phyloP scores from a whole-genome alignment of 2,797 vertebrate species.

The Ceyx erithaca region DNA sequence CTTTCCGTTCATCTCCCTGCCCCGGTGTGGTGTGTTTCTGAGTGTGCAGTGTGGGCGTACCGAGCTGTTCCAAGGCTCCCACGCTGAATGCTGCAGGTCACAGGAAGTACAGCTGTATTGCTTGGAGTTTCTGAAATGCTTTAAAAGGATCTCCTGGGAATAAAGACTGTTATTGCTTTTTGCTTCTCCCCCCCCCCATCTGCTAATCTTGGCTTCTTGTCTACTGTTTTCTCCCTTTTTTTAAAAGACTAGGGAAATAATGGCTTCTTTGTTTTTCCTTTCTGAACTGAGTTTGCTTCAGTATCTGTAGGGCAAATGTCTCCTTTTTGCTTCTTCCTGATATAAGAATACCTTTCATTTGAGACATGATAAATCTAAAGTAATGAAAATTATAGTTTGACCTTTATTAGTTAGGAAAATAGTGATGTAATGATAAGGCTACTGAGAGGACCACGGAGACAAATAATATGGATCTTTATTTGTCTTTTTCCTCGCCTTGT shows the following conservation, averaged over 20 bases:
- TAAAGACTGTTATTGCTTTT: neutral
- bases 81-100: neutral
- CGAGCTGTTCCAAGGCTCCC: neutral
- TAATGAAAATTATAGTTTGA: constrained; percentile 32
- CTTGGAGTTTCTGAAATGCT: neutral
- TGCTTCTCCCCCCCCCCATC: neutral
- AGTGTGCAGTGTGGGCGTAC: neutral
- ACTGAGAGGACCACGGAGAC: neutral
- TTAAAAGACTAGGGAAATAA: constrained; percentile 9
- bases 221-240: constrained; percentile 2
- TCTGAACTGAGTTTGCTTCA: neutral
- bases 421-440: neutral
- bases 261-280: constrained; percentile 34
- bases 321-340: constrained; percentile 24
- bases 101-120: constrained; percentile 16
- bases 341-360: constrained; percentile 31
- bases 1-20: neutral
- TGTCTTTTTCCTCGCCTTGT: neutral
- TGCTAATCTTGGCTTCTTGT: constrained; percentile 10
- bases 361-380: constrained; percentile 45
- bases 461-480: neutral
- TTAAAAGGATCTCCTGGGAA: constrained; percentile 25
- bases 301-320: neutral
- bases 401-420: constrained; percentile 33
- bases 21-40: fast-evolving